Percentiles rank a stretch among this genome's conserved stretches.
These are phyloP conservation scores for Daboia siamensis DNA, from an alignment of 2,113 vertebrate species.

Conservation along the genomic window DNA sequence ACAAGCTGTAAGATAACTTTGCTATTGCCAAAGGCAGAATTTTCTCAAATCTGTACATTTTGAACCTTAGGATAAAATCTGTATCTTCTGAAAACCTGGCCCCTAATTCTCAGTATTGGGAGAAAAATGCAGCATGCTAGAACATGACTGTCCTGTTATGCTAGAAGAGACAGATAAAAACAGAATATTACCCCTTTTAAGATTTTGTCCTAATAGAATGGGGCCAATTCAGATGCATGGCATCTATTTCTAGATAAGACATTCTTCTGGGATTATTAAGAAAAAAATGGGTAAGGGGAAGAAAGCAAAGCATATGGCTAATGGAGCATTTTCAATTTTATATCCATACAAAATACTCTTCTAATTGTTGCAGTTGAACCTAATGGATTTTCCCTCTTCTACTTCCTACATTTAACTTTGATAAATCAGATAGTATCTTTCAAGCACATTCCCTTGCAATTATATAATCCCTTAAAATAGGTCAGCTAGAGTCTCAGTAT, in stretches of 20 bases:
- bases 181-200: not conserved
- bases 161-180: not conserved
- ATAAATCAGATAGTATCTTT: slow-evolving; percentile 8
- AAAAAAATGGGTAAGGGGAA: not conserved
- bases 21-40: not conserved
- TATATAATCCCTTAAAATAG: not conserved
- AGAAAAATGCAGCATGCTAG: not conserved
- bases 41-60: not conserved
- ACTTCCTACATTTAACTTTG: slow-evolving; percentile 3
- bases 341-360: not conserved
- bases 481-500: not conserved
- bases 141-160: not conserved
- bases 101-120: not conserved
- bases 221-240: no score
- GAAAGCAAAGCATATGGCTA: not conserved
- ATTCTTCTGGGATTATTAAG: not conserved
- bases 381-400: not conserved
- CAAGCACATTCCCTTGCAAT: not conserved
- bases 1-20: not conserved
- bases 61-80: not conserved
- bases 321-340: not conserved
- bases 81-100: not conserved
- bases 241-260: not conserved
- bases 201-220: not conserved
- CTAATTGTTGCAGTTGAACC: not conserved